Evolutionary conservation across 2,888 invertebrate species (phyloP), one percentile per base, ranked within the genome.

Genomic region (Lomographa bimaculata): DNA sequence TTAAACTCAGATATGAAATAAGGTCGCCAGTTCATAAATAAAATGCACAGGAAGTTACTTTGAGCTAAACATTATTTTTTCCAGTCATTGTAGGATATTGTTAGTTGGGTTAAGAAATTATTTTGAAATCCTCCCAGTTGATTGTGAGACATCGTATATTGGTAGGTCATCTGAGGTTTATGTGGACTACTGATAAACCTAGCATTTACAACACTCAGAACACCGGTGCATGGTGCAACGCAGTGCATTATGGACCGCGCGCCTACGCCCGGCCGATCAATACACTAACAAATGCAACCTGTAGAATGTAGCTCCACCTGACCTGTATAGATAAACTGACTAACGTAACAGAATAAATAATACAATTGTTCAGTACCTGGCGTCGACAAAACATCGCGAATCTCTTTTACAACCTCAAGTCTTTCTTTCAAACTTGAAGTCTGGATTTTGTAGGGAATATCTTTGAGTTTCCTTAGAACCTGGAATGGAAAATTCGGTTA

Each of bases 361-460:
- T n/a, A n/a, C n/a, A n/a, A n/a, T n/a, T 34, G 9, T 11, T 10
- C 47, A 45, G 47, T 54, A 96, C 96, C 95, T 83, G 94, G 91
- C 73, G 93, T 92, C 66, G 92, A 89, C 72, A 96, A 89, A 73
- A 95, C 92, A 77, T 91, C 86, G 65, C 91, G 91, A 73, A 95
- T 92, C 87, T 92, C 92, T 61, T 92, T 79, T 50, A 94, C 85
- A 64, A 94, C 90, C 72, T 91, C 87, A 70, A 91, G 91, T 67
- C 95, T 90, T 67, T 92, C 93, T 69, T 91, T 93, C 70, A 92
- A 85, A 81, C 94, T 94, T 54, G 94, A 91, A 64, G 93, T 93
- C 77, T 94, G 94, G 64, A 94, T 91, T 80, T 91, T 92, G 73
- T 91, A 91, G 40, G 94, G 93, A 65, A 95, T 89, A 89, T 95